These are phyloP conservation scores for Gobiocypris rarus DNA, from an alignment of 2,113 vertebrate species.

Conservation along the genomic window DNA sequence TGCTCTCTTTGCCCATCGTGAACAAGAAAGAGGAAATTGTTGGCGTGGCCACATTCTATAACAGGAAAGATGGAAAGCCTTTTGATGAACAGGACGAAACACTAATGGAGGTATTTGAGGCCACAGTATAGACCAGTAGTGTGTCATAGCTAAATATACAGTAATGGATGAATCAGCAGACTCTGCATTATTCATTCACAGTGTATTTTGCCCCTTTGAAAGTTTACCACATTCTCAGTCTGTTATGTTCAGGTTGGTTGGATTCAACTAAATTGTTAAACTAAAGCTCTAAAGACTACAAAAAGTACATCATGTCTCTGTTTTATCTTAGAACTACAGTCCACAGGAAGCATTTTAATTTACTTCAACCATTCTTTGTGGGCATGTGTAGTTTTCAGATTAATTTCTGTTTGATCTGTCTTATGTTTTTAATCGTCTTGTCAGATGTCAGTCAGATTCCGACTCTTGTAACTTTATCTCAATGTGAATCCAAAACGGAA, in stretches of 20 bases:
- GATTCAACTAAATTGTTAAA: not conserved
- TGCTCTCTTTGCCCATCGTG: slow-evolving; percentile 95
- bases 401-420: not conserved
- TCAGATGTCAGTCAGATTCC: not conserved
- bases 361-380: not conserved
- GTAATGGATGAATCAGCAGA: slow-evolving; percentile 56
- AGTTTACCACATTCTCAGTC: not conserved
- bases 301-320: not conserved
- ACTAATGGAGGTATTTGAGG: slow-evolving; percentile 88
- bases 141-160: slow-evolving; percentile 69
- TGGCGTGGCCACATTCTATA: slow-evolving; percentile 95
- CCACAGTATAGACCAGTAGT: slow-evolving; percentile 29
- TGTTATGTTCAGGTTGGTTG: not conserved
- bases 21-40: slow-evolving; percentile 98
- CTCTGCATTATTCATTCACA: slow-evolving; percentile 64
- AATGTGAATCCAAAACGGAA: not conserved
- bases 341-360: not conserved
- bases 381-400: not conserved
- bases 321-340: not conserved
- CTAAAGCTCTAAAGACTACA: not conserved
- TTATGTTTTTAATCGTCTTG: not conserved
- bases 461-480: not conserved
- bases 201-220: not conserved
- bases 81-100: slow-evolving; percentile 97
- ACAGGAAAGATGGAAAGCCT: slow-evolving; percentile 96